Evolutionary conservation across 2,113 vertebrate genomes (phyloP).

Genomic region (Erinaceus europaeus): DNA sequence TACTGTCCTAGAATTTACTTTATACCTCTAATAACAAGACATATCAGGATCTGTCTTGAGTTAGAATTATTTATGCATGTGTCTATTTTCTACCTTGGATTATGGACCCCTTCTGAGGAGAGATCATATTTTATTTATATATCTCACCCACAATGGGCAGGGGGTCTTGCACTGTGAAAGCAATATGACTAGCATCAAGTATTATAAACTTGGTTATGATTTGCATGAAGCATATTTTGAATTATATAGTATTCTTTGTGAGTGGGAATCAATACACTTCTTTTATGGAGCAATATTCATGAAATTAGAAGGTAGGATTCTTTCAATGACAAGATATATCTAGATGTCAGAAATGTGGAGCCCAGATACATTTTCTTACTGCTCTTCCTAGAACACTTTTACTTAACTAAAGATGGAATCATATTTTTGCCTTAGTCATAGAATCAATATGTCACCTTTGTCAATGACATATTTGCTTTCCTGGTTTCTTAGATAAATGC

Average conservation of each 20-base stretch:
- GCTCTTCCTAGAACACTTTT: neutral
- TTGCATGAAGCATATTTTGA: neutral
- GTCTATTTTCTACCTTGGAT: slow-evolving; percentile 58
- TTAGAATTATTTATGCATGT: slow-evolving; percentile 64
- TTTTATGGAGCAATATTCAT: neutral
- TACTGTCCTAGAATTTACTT: neutral
- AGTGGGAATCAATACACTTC: neutral
- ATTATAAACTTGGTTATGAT: neutral
- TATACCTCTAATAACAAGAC: slow-evolving; percentile 28
- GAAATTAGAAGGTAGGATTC: neutral
- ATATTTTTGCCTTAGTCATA: neutral
- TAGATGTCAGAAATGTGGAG: neutral
- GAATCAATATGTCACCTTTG: neutral
- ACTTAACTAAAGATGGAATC: slow-evolving; percentile 16
- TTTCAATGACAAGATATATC: neutral
- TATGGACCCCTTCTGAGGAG: slow-evolving; percentile 33
- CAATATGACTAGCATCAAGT: neutral
- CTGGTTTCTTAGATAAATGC: neutral
- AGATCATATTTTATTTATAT: slow-evolving; percentile 53
- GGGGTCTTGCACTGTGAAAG: neutral
- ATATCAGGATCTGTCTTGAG: slow-evolving; percentile 7
- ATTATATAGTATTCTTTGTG: neutral
- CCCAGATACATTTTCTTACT: neutral
- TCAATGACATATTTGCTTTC: slow-evolving; percentile 19
- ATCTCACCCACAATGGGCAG: slow-evolving; percentile 41